These are phyloP conservation scores for Agrochola lota DNA, from an alignment of 2,888 invertebrate species.

Conservation along the genomic window DNA sequence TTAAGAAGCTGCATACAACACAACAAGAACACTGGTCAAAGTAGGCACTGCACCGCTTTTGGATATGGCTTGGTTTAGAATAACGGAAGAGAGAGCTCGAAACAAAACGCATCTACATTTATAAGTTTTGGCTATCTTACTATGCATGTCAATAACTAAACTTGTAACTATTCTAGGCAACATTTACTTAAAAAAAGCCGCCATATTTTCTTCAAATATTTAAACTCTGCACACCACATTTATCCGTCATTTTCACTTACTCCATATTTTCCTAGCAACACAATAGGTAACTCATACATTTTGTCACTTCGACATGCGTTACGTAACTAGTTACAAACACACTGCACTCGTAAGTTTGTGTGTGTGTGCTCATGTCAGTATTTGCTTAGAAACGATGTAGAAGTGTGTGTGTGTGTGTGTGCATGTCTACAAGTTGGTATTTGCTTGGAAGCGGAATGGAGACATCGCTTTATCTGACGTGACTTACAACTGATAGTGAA, in stretches of 20 bases:
- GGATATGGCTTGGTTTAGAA: neutral
- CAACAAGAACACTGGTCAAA: neutral
- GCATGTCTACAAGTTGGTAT: slow-evolving; percentile 42
- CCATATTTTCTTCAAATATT: neutral
- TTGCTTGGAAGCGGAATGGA: slow-evolving; percentile 48
- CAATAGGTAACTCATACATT: slow-evolving; percentile 20
- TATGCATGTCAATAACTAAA: too few species aligned
- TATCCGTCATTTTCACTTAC: slow-evolving; percentile 7
- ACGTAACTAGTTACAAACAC: slow-evolving; percentile 29
- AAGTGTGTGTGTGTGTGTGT: slow-evolving; percentile 21
- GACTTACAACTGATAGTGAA: slow-evolving; percentile 59
- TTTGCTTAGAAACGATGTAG: slow-evolving; percentile 25
- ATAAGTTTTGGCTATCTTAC: neutral
- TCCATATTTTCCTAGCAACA: slow-evolving; percentile 16
- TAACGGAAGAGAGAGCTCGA: neutral
- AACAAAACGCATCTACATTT: neutral
- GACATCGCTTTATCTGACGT: slow-evolving; percentile 59
- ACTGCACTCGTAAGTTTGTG: slow-evolving; percentile 1
- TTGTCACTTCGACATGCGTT: slow-evolving; percentile 30
- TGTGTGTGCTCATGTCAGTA: slow-evolving; percentile 19
- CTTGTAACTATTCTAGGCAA: too few species aligned
- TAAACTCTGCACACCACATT: slow-evolving; percentile 1
- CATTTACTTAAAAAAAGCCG: too few species aligned
- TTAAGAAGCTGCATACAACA: neutral
- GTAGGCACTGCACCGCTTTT: neutral